phyloP scores from a whole-genome alignment of 2,797 vertebrate species.

The Mareca strepera region DNA sequence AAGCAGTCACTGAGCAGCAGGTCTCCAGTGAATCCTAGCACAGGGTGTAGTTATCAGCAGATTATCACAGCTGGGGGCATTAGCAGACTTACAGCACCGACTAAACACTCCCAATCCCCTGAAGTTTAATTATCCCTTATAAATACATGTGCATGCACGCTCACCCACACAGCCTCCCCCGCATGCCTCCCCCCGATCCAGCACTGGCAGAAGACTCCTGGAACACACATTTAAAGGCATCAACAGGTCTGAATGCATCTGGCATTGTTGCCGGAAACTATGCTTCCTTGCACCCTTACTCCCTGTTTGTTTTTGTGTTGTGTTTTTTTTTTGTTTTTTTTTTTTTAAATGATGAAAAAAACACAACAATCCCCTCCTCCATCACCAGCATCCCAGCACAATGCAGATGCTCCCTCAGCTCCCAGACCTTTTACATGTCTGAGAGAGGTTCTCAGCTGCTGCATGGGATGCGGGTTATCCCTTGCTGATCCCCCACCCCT shows the following conservation, averaged over 20 bases:
- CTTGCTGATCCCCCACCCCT: too few species aligned
- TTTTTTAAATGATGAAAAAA: not conserved
- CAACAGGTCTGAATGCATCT: conserved; percentile 27
- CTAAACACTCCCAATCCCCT: conserved; percentile 64
- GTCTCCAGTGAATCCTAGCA: conserved; percentile 30
- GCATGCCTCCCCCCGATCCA: not conserved
- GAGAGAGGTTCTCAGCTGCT: not conserved
- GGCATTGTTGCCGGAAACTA: not conserved
- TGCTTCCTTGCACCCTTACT: not conserved
- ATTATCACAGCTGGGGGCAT: conserved; percentile 69
- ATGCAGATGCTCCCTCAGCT: rapidly evolving
- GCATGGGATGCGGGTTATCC: not conserved
- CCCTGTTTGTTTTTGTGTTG: not conserved
- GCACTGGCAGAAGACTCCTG: not conserved
- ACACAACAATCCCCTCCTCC: not conserved
- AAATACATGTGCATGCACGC: conserved; percentile 35
- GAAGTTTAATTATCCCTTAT: conserved; percentile 70
- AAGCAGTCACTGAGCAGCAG: conserved; percentile 22
- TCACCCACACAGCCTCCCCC: not conserved
- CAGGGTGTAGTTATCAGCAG: conserved; percentile 66
- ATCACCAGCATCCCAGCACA: not conserved
- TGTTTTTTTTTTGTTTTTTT: too few species aligned
- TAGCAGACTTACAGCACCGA: conserved; percentile 60
- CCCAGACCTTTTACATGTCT: rapidly evolving
- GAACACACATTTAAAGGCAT: conserved; percentile 10